phyloP scores from a whole-genome alignment of 2,797 vertebrate genomes.

The Petrocephalus schoutedeni region DNA sequence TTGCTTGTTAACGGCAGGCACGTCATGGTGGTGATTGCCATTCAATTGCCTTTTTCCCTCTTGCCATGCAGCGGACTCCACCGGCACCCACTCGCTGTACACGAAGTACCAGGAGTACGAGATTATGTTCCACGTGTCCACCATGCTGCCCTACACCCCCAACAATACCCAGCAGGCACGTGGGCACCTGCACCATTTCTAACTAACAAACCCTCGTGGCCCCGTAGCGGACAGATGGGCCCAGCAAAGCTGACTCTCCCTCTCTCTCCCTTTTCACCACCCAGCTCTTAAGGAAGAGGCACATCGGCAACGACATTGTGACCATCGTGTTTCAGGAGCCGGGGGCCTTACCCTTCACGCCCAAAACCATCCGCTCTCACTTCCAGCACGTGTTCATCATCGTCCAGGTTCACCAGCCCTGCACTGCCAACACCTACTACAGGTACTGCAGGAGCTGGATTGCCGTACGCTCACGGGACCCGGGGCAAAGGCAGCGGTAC shows the following conservation, averaged over 20 bases:
- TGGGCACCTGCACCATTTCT: background rate
- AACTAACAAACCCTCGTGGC: background rate
- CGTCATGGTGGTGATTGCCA: background rate
- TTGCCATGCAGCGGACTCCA: constrained; percentile 74
- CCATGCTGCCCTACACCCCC: constrained; percentile 89
- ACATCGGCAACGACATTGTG: constrained; percentile 90
- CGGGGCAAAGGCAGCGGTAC: background rate
- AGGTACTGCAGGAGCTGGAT: constrained; percentile 55
- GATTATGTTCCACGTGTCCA: constrained; percentile 94
- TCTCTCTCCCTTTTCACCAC: background rate
- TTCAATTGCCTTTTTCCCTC: background rate
- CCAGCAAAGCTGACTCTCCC: background rate
- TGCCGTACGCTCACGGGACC: too few species aligned
- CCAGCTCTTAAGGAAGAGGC: constrained; percentile 84
- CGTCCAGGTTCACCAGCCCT: constrained; percentile 70
- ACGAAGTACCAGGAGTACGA: constrained; percentile 90
- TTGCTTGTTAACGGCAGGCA: background rate
- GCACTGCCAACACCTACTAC: constrained; percentile 75
- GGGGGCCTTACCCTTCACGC: constrained; percentile 81
- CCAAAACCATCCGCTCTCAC: constrained; percentile 83
- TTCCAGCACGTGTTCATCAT: constrained; percentile 92
- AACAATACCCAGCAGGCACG: constrained; percentile 86
- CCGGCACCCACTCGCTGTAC: constrained; percentile 84
- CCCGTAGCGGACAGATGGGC: background rate
- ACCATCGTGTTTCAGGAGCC: constrained; percentile 92